phyloP scores from a whole-genome alignment of 1,140 invertebrate genomes.

The Papilio aristodemus region DNA sequence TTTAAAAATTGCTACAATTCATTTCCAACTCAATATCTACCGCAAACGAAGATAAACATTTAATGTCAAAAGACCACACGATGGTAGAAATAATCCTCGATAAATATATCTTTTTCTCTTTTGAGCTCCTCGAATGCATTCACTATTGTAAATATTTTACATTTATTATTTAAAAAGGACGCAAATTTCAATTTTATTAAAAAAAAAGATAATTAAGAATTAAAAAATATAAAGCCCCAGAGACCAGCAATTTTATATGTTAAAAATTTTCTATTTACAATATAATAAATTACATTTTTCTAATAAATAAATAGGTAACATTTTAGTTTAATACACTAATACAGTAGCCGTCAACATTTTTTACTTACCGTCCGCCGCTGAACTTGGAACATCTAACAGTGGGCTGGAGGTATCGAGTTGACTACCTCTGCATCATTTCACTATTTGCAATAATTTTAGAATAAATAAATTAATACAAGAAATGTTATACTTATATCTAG shows the following conservation, averaged over 20 bases:
- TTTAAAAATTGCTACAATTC: no score
- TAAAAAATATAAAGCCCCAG: constrained; percentile 9
- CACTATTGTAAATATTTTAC: constrained; percentile 4
- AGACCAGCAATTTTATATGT: neutral
- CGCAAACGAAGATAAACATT: no score
- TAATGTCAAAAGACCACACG: no score
- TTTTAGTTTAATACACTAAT: neutral
- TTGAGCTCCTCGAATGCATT: constrained; percentile 6
- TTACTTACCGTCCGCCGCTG: neutral
- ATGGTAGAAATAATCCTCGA: no score
- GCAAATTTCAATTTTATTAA: constrained; percentile 17
- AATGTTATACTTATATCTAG: constrained; percentile 35
- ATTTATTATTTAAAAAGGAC: constrained; percentile 23
- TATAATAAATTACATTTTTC: constrained; percentile 11
- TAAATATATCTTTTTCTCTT: constrained; percentile 18
- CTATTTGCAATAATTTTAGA: neutral
- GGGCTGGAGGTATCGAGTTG: neutral
- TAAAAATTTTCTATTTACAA: constrained; percentile 18
- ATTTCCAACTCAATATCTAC: no score
- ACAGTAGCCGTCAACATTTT: constrained; percentile 2
- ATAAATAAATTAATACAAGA: constrained; percentile 2
- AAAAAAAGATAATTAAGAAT: neutral
- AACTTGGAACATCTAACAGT: neutral
- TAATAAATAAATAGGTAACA: constrained; percentile 18
- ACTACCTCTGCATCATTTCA: neutral